Conservation (phyloP, 2,113 vertebrate genomes). For the Cephalopterus ornatus region DNA sequence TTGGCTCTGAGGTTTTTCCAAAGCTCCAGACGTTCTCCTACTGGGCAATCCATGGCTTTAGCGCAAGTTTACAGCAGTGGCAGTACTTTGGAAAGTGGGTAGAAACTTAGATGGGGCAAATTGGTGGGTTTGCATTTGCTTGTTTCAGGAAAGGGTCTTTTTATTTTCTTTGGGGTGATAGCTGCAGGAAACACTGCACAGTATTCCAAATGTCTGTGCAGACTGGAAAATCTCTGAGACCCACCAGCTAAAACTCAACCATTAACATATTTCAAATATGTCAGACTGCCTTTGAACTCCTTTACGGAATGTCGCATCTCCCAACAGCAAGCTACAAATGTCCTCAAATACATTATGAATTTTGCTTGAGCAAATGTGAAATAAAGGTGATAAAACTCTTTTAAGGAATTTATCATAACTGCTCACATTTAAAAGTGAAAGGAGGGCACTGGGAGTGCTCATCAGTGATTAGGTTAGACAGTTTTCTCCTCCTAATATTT, state of each 20-base stretch:
- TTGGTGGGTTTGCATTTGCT: background rate
- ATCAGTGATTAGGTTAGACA: background rate
- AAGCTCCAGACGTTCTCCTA: background rate
- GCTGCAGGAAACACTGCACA: background rate
- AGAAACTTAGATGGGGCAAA: background rate
- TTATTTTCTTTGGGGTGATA: background rate
- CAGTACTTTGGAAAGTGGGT: background rate
- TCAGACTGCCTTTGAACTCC: background rate
- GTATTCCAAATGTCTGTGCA: background rate
- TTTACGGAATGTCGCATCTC: background rate
- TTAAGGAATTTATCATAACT: background rate
- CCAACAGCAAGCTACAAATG: background rate
- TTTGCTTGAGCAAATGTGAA: background rate
- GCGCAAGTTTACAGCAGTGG: fast-evolving
- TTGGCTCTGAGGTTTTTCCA: background rate
- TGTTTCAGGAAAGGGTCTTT: background rate
- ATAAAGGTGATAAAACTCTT: background rate
- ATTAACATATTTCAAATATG: background rate
- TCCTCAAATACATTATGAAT: background rate
- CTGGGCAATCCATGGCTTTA: background rate
- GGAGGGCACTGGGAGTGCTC: background rate
- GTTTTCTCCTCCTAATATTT: background rate
- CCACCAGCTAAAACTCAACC: background rate
- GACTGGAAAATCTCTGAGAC: background rate
- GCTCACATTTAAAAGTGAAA: background rate